phyloP scores from a whole-genome alignment of 2,797 vertebrate species.

The Acipenser transmontanus region DNA sequence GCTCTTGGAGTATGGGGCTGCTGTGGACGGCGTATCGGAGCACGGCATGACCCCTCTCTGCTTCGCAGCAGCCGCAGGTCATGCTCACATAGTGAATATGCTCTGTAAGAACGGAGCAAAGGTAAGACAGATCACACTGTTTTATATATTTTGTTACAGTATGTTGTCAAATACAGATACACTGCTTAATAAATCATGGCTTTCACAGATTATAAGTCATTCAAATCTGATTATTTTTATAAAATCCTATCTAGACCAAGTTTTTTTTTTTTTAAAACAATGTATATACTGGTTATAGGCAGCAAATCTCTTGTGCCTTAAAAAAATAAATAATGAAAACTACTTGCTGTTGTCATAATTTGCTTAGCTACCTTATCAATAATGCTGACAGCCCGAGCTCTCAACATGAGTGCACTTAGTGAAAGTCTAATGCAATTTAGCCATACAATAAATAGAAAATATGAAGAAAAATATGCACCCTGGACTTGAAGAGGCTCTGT shows the following conservation, averaged over 20 bases:
- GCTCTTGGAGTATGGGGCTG: constrained; percentile 83
- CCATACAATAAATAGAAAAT: too few species aligned
- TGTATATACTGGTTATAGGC: background rate
- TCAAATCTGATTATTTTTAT: background rate
- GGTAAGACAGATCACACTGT: constrained; percentile 51
- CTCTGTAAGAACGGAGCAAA: constrained; percentile 79
- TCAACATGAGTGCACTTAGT: too few species aligned
- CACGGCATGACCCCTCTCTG: constrained; percentile 84
- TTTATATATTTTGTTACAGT: background rate
- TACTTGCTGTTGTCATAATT: too few species aligned
- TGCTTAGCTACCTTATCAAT: too few species aligned
- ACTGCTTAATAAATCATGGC: too few species aligned
- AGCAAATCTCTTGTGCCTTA: background rate
- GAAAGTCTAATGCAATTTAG: too few species aligned
- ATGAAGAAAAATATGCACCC: too few species aligned
- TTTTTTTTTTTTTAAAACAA: background rate
- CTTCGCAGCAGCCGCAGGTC: constrained; percentile 83
- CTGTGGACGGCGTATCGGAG: constrained; percentile 78
- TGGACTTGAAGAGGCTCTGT: too few species aligned
- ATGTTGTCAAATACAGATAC: background rate
- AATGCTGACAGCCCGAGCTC: too few species aligned
- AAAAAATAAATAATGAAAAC: too few species aligned
- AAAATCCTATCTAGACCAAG: background rate
- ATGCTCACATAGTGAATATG: constrained; percentile 75
- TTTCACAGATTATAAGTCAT: background rate